A percentile compares a stretch with the other conserved stretches of the same genome.
Conservation (phyloP, 2,888 invertebrate genomes). For the Lutraria lutraria region DNA sequence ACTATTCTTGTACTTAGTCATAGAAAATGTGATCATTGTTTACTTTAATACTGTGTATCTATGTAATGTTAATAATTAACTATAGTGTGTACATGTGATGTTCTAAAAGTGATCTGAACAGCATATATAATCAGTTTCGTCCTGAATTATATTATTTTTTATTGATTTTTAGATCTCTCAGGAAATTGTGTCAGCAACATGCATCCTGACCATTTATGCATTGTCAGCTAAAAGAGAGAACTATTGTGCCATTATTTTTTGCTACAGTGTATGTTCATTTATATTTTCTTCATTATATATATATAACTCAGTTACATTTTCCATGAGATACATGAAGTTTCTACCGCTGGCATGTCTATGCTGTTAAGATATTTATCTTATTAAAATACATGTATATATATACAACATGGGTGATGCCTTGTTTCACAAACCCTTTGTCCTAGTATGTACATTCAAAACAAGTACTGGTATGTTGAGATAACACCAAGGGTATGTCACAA, state of each 20-base stretch:
- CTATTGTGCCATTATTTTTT: not conserved
- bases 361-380: not conserved
- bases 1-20: too few relatives aligned
- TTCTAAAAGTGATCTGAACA: not conserved
- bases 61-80: not conserved
- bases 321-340: not conserved
- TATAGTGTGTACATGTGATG: not conserved
- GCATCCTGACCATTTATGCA: not conserved
- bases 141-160: not conserved
- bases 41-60: not conserved
- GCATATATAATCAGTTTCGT: slow-evolving; percentile 1
- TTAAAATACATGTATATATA: not conserved
- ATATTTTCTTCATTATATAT: not conserved
- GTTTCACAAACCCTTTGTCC: too few relatives aligned
- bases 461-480: too few relatives aligned
- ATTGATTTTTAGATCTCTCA: not conserved
- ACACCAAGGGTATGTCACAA: too few relatives aligned
- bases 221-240: not conserved
- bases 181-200: not conserved
- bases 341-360: not conserved
- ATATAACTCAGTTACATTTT: not conserved
- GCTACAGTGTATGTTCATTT: slow-evolving; percentile 17
- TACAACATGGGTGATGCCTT: not conserved
- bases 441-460: too few relatives aligned
- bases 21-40: not conserved